These are phyloP conservation scores for Tuta absoluta DNA, from an alignment of 2,888 invertebrate genomes.

Conservation along the genomic window DNA sequence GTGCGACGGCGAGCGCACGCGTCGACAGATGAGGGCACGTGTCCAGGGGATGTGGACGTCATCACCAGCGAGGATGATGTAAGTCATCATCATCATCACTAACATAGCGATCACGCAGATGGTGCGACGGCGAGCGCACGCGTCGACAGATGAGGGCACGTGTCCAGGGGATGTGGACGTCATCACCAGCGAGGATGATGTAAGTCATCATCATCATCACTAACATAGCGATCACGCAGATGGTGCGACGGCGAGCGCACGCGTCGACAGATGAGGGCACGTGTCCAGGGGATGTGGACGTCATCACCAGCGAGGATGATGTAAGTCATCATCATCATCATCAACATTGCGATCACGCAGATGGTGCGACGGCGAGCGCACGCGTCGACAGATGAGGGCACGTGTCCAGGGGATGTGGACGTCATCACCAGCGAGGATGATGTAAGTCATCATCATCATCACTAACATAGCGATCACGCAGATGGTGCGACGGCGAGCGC, in stretches of 20 bases:
- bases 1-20: constrained; percentile 48
- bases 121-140: constrained; percentile 69
- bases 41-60: constrained; percentile 55
- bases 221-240: constrained; percentile 84
- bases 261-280: constrained; percentile 59
- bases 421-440: constrained; percentile 49
- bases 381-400: constrained; percentile 56
- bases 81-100: constrained; percentile 49
- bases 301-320: constrained; percentile 48
- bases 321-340: constrained; percentile 55
- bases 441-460: constrained; percentile 44
- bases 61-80: constrained; percentile 54
- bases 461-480: constrained; percentile 85
- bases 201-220: constrained; percentile 39
- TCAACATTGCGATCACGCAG: constrained; percentile 87
- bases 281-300: constrained; percentile 57
- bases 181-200: constrained; percentile 50
- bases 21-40: constrained; percentile 60
- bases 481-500: constrained; percentile 79
- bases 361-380: constrained; percentile 76
- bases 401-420: constrained; percentile 59
- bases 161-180: constrained; percentile 58
- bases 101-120: constrained; percentile 87
- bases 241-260: constrained; percentile 76
- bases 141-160: constrained; percentile 59